Evolutionary conservation across 2,113 vertebrate species (phyloP).

Genomic region (Nipponia nippon): DNA sequence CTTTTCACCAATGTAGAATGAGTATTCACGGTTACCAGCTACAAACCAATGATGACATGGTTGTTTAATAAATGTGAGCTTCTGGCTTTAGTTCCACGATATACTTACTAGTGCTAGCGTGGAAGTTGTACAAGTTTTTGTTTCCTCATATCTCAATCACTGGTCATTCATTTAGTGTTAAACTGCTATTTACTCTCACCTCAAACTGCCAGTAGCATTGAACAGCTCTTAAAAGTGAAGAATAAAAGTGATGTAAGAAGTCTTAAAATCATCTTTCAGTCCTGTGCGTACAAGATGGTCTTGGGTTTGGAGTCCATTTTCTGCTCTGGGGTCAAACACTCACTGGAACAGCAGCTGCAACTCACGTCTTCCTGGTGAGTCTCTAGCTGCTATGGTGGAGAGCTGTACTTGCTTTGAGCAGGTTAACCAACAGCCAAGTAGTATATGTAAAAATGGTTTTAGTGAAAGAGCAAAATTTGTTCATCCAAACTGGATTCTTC

Average conservation of each 20-base stretch:
- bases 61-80: neutral
- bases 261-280: neutral
- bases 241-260: neutral
- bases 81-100: neutral
- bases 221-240: neutral
- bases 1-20: neutral
- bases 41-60: neutral
- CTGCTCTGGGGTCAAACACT: neutral
- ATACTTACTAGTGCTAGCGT: neutral
- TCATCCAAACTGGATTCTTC: neutral
- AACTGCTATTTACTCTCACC: neutral
- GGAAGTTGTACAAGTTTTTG: neutral
- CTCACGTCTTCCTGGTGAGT: neutral
- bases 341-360: neutral
- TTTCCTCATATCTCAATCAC: neutral
- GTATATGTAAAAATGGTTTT: neutral
- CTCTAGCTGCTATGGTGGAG: neutral
- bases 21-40: neutral
- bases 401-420: neutral
- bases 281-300: neutral
- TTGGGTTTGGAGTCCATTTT: neutral
- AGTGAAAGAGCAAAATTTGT: neutral
- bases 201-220: neutral
- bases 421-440: neutral
- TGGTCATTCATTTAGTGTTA: neutral